Percentiles rank a stretch among this genome's conserved stretches.
Conservation (phyloP, 2,888 invertebrate species). For the Drosophila kanekoi region DNA sequence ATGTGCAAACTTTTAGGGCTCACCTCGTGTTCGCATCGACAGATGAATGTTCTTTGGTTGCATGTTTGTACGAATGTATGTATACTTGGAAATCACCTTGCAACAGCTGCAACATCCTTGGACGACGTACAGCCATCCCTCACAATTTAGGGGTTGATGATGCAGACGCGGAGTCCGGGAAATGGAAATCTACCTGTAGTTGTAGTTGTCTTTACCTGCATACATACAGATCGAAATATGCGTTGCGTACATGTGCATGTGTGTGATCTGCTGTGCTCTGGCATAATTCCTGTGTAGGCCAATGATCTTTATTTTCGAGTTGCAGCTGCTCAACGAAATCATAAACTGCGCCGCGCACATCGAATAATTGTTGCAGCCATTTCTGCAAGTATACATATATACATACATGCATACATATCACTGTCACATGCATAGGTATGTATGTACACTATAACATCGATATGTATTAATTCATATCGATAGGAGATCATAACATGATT, state of each 20-base stretch:
- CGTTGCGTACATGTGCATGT: constrained; percentile 20
- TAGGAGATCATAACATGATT: constrained; percentile 6
- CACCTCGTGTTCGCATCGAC: constrained; percentile 38
- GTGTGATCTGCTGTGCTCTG: constrained; percentile 58
- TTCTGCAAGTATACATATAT: not conserved
- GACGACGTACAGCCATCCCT: constrained; percentile 61
- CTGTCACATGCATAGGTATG: not conserved
- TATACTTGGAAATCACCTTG: constrained; percentile 75
- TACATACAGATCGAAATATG: constrained; percentile 19
- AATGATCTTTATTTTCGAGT: constrained; percentile 66
- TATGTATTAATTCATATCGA: not conserved
- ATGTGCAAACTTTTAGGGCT: constrained; percentile 11
- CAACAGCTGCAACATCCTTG: constrained; percentile 75
- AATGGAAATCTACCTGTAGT: constrained; percentile 68
- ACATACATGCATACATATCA: constrained; percentile 4
- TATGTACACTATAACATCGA: not conserved
- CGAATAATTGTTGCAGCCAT: constrained; percentile 50
- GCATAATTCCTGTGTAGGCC: constrained; percentile 72
- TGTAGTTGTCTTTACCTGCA: constrained; percentile 56
- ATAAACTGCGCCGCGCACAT: constrained; percentile 57
- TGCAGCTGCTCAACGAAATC: constrained; percentile 59
- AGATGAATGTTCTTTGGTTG: constrained; percentile 40
- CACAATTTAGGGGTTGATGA: constrained; percentile 59
- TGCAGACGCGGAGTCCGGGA: constrained; percentile 47
- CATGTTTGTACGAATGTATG: constrained; percentile 21